Conservation (phyloP, 2,888 invertebrate species). For the Galerucella calmariensis region DNA sequence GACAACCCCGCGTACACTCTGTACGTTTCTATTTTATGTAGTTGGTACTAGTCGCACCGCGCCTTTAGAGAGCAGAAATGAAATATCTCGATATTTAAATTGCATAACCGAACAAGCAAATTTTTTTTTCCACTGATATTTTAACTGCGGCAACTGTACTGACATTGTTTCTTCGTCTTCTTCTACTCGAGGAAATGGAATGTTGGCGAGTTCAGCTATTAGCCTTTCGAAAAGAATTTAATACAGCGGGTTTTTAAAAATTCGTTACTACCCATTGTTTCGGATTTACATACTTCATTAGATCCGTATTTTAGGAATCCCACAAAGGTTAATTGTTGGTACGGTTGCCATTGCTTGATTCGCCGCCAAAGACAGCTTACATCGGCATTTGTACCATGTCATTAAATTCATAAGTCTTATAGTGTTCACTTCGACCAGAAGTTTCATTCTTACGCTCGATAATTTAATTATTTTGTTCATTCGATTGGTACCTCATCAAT, state of each 20-base stretch:
- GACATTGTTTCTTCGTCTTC: conserved; percentile 12
- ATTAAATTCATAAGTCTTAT: conserved; percentile 15
- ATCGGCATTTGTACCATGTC: conserved; percentile 15
- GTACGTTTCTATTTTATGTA: too few relatives aligned
- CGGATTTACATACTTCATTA: conserved; percentile 52
- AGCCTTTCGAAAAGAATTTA: conserved; percentile 29
- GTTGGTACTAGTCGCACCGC: too few relatives aligned
- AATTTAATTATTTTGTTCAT: too few relatives aligned
- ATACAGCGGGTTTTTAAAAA: conserved; percentile 35
- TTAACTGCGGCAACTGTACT: neutral
- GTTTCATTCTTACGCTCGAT: too few relatives aligned
- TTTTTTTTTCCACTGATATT: neutral
- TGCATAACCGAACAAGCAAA: neutral
- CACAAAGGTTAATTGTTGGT: conserved; percentile 49
- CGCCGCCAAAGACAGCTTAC: conserved; percentile 26
- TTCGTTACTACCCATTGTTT: conserved; percentile 51
- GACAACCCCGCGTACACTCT: too few relatives aligned
- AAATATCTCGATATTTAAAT: conserved; percentile 1
- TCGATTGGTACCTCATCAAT: too few relatives aligned
- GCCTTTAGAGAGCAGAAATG: neutral
- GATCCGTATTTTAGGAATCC: conserved; percentile 50
- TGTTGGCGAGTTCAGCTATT: conserved; percentile 20
- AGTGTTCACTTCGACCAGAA: neutral
- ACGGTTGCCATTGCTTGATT: conserved; percentile 26
- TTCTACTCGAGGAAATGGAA: conserved; percentile 19